Base-by-base conservation (phyloP, 2,888 invertebrate genomes). In the Bibio marci region DNA sequence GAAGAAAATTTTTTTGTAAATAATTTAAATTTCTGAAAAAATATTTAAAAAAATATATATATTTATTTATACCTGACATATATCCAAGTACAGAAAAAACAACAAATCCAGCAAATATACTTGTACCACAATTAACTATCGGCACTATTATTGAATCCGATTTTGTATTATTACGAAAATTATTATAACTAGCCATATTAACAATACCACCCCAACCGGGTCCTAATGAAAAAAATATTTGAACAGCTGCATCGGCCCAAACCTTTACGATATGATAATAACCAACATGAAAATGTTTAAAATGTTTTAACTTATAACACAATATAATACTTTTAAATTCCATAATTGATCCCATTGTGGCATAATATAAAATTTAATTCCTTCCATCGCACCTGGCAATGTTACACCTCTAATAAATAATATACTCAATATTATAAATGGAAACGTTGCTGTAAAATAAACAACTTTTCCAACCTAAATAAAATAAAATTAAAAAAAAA, bases 201-300 rank as follows among this genome's bases (percentile, higher is more conserved):
- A 85, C 69, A 39, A 87, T 72, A 7, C 83, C 82, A 31, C 86
- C 86, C 78, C 83, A 83, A 6, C 85, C 85, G 1, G 85, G 82
- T 2, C 90, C 90, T 14, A 91, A 71, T 0, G 90, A 88, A 56
- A 80, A 91, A 61, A 91, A 88, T 46, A 91, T 80, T 62, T 91
- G 90, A n/a, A 86, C 76, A 1, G 87, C 86, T 1, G 91, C 91
- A 57, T 90, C 88, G 1, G 82, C 79, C 91, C 91, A 91, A 4
- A 90, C 80, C 83, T 83, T 50, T 13, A 11, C 5, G 10, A n/a
- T n/a, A 26, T 31, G 10, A 17, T 22, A 45, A 28, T 14, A 22
- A 11, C n/a, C 11, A 30, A n/a, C n/a, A n/a, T n/a, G 19, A 14
- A 11, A 33, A 15, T n/a, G n/a, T n/a, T n/a, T n/a, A n/a, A n/a